Evolutionary conservation across 2,888 invertebrate genomes (phyloP).

Genomic region (Xestia ashworthii): DNA sequence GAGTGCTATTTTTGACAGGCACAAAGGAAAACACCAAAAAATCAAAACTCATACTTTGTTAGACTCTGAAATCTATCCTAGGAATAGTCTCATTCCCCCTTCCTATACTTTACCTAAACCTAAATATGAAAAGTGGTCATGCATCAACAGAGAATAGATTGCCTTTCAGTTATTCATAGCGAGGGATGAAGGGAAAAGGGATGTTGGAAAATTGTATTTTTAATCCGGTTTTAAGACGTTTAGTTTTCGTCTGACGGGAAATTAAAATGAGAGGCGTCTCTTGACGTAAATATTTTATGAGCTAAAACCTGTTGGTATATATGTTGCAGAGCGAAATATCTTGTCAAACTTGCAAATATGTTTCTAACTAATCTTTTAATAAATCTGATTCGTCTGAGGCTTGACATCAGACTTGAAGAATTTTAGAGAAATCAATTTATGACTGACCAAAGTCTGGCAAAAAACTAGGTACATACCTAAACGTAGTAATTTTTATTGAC

Average conservation of each 20-base stretch:
- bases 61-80: not conserved
- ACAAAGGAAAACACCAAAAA: not conserved
- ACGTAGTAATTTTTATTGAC: not conserved
- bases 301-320: not conserved
- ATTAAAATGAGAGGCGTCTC: conserved; percentile 23
- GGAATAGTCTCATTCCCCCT: not conserved
- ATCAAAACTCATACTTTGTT: not conserved
- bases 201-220: conserved; percentile 39
- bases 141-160: conserved; percentile 14
- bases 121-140: not conserved
- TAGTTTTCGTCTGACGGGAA: conserved; percentile 49
- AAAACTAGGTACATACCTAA: not conserved
- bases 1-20: not conserved
- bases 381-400: not conserved
- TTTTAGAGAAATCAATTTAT: not conserved
- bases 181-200: conserved; percentile 34
- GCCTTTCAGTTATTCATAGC: conserved; percentile 48
- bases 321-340: not conserved
- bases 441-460: not conserved
- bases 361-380: not conserved
- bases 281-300: conserved; percentile 29
- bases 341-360: not conserved
- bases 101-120: not conserved
- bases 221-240: conserved; percentile 37
- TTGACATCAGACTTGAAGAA: not conserved